Evolutionary conservation across 2,888 invertebrate genomes (phyloP).

Genomic region (Epicampocera succincta): DNA sequence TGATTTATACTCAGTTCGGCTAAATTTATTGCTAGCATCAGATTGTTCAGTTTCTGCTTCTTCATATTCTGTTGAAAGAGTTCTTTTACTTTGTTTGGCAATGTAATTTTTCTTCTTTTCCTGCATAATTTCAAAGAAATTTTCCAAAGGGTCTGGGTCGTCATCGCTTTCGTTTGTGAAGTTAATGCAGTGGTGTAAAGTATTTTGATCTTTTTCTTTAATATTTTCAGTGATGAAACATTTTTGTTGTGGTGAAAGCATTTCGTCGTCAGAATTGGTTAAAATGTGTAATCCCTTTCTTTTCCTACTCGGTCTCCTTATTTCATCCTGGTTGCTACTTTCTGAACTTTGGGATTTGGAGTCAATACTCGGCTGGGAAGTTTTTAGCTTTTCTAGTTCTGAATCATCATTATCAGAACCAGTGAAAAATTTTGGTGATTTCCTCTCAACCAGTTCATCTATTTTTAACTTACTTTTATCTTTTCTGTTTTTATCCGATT

Average conservation of each 20-base stretch:
- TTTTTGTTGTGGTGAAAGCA: background rate
- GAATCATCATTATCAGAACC: background rate
- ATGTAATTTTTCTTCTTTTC: conserved; percentile 44
- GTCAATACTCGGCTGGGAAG: too few species aligned
- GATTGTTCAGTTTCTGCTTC: too few species aligned
- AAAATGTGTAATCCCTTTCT: too few species aligned
- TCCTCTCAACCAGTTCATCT: background rate
- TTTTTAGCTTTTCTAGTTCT: background rate
- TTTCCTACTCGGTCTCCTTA: background rate
- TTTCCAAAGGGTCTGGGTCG: conserved; percentile 59
- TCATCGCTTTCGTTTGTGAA: conserved; percentile 20
- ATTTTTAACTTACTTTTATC: too few species aligned
- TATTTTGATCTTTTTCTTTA: background rate
- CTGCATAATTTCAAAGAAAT: conserved; percentile 27
- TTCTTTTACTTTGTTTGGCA: too few species aligned
- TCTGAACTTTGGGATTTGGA: too few species aligned
- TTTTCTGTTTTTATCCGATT: background rate
- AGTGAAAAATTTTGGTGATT: background rate
- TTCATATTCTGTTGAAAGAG: too few species aligned
- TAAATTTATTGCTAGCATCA: too few species aligned
- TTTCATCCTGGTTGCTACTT: background rate
- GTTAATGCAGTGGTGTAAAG: too few species aligned
- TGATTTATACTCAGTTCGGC: background rate
- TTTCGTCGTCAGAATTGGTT: too few species aligned
- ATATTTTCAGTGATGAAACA: background rate